Evolutionary conservation across 2,113 vertebrate species (phyloP).

Genomic region (Alosa alosa): DNA sequence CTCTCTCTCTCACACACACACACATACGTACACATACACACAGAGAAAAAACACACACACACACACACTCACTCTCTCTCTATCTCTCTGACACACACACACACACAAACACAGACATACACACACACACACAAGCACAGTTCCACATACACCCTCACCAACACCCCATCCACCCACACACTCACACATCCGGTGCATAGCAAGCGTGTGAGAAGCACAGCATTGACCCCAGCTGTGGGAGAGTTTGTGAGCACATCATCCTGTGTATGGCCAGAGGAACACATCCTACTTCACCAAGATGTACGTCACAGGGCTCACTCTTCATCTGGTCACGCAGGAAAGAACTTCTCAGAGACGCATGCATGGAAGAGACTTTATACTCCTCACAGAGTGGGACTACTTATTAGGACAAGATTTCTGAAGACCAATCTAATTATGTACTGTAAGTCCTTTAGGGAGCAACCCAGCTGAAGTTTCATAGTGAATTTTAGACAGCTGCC

Average conservation of each 20-base stretch:
- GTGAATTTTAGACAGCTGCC: too few relatives aligned
- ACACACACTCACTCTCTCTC: background rate
- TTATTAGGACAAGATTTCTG: background rate
- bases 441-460: background rate
- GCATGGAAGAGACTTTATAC: background rate
- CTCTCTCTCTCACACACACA: background rate
- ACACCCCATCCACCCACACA: background rate
- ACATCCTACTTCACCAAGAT: background rate
- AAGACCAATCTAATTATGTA: background rate
- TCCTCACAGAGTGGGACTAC: background rate
- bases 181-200: background rate
- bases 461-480: background rate
- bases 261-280: background rate
- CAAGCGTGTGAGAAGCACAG: background rate
- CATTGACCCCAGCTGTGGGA: slow-evolving; percentile 10
- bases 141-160: background rate
- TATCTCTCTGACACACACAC: background rate
- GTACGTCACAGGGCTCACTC: background rate
- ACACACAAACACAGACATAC: background rate
- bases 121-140: background rate
- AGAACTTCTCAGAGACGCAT: background rate
- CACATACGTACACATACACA: background rate
- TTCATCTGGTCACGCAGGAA: background rate
- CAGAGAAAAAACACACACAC: background rate
- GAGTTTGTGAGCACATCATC: background rate